These are phyloP conservation scores for Aurelia aurita complex sp. Pacific DNA, from an alignment of 30 jellyfish, hydroid and myxozoan genomes.

Conservation along the genomic window DNA sequence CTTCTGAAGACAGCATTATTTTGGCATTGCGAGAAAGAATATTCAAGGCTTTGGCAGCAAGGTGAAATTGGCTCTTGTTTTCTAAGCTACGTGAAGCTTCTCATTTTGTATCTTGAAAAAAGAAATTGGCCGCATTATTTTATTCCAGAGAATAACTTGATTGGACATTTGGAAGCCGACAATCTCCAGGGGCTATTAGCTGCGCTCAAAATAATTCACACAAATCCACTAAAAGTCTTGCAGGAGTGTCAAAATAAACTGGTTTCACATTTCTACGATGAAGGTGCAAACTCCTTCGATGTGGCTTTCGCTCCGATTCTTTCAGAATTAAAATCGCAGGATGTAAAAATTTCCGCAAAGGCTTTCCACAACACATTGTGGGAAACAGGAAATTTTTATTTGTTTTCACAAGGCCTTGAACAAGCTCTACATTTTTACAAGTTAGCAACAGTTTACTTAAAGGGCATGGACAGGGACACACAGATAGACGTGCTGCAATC, in stretches of 20 bases:
- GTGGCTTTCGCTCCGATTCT: no score
- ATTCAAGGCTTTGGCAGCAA: no score
- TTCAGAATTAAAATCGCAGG: background rate
- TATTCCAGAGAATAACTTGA: background rate
- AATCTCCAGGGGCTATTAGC: background rate
- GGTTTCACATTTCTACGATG: background rate
- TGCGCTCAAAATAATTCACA: background rate
- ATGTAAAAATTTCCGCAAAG: background rate
- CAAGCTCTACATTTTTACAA: conserved; percentile 1
- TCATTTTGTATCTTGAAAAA: background rate
- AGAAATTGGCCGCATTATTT: conserved; percentile 16
- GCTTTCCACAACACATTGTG: background rate
- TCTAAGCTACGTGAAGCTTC: background rate
- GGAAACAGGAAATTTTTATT: background rate
- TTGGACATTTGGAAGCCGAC: background rate
- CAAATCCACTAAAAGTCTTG: background rate
- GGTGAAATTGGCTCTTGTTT: background rate
- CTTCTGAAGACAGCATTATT: background rate
- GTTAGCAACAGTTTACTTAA: background rate
- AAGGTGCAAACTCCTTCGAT: background rate
- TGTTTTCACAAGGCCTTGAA: background rate
- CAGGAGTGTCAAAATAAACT: conserved; percentile 3
- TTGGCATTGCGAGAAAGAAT: conserved; percentile 10
- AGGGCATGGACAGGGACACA: background rate
- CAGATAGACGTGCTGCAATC: background rate